These are phyloP conservation scores for Camponotus pennsylvanicus DNA, from an alignment of 1,140 invertebrate genomes.

Conservation along the genomic window DNA sequence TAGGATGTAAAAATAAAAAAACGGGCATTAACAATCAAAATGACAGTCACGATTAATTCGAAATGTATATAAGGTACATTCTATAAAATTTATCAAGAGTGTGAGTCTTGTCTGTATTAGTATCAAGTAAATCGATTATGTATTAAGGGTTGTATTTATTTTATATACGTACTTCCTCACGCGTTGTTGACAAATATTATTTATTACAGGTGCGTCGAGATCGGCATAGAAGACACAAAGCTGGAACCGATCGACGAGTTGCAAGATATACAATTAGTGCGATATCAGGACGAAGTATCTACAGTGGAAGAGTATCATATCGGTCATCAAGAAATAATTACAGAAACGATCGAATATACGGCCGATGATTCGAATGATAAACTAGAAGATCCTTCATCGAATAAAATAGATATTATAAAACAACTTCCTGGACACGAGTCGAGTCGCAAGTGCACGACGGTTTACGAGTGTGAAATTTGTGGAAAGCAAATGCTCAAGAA, in stretches of 20 bases:
- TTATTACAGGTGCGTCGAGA: conserved; percentile 72
- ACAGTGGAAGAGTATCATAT: conserved; percentile 64
- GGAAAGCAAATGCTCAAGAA: conserved; percentile 71
- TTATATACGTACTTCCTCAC: conserved; percentile 23
- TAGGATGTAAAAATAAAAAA: background rate
- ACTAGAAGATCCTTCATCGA: background rate
- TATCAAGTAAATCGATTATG: conserved; percentile 11
- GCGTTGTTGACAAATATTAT: conserved; percentile 70
- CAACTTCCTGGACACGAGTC: background rate
- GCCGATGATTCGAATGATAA: conserved; percentile 21
- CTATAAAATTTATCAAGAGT: conserved; percentile 30
- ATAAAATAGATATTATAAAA: background rate
- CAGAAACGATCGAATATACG: conserved; percentile 52
- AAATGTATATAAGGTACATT: conserved; percentile 11
- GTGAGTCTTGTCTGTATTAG: background rate
- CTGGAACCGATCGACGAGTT: conserved; percentile 54
- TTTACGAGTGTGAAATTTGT: conserved; percentile 74
- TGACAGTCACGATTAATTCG: background rate
- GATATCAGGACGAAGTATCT: conserved; percentile 44
- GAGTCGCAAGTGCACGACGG: conserved; percentile 3
- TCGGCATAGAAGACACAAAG: conserved; percentile 54
- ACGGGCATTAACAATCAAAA: background rate
- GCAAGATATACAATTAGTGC: conserved; percentile 60
- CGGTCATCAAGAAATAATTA: conserved; percentile 61
- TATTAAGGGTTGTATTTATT: conserved; percentile 26